Base-by-base conservation (phyloP, 2,888 invertebrate species). In the Bombylius major region DNA sequence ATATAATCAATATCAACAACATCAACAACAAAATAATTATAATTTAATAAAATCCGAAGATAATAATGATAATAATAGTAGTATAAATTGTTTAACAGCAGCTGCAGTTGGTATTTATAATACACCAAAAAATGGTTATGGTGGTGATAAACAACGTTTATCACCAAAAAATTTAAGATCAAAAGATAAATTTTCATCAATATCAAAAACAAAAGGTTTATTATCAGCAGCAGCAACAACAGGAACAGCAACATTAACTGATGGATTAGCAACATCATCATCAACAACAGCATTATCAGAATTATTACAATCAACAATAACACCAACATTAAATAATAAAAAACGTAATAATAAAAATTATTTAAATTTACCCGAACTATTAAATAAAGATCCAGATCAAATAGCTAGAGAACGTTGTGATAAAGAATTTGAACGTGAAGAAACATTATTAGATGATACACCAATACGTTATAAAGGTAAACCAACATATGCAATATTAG, bases 101-200 rank as follows among this genome's bases (percentile, higher is more conserved):
- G 23, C 23, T 23, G 23, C 23, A 23, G 23, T 23, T 23, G 23
- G 23, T 23, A 23, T 23, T 23, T 23, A 23, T 23, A 23, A 23
- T 23, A 23, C 23, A 23, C 23, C 23, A 23, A 23, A 23, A 23
- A 23, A 23, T 23, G 1, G 23, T 70, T 4, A 3, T 23, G 23
- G 23, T 23, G 23, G 23, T 23, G 23, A 23, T 23, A 67, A 70
- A 11, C 72, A 71, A 64, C 68, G 72, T 31, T 70, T 82, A 1
- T 80, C 82, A 0, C 81, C 82, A 1, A 83, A 83, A 64, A 83
- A 83, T 68, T 73, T 84, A 62, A 76, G 84, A 23, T 80, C 82
- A 0, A 81, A 80, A 59, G 68, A 68, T 36, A 71, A 71, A 58
- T 70, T 70, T 53, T 56, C 63, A 7, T 56, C 62, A 14, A 57